A percentile compares a stretch with the other conserved stretches of the same genome.
These are phyloP conservation scores for Holocentrus rufus DNA, from an alignment of 2,797 vertebrate species.

Conservation along the genomic window DNA sequence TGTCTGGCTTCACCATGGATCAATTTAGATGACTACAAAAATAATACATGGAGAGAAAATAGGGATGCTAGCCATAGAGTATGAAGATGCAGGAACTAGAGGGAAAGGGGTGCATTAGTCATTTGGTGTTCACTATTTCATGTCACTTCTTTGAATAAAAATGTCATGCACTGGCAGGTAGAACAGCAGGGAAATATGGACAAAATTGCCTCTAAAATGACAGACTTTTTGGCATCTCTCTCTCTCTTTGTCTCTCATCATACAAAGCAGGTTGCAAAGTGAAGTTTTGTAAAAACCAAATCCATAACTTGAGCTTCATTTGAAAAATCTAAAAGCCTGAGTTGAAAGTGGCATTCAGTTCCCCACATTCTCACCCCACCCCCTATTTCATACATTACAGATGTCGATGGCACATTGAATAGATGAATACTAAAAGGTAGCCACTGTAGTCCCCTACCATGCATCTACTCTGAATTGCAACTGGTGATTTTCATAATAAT, in stretches of 20 bases:
- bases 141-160: conserved; percentile 67
- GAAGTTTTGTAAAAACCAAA: background rate
- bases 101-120: conserved; percentile 63
- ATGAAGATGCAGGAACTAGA: conserved; percentile 27
- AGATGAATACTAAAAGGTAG: background rate
- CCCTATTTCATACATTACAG: background rate
- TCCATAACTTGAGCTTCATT: background rate
- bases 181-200: conserved; percentile 59
- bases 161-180: conserved; percentile 66
- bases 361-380: background rate
- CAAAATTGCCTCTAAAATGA: conserved; percentile 57
- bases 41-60: conserved; percentile 53
- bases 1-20: conserved; percentile 75
- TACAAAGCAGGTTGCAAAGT: conserved; percentile 11
- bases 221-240: conserved; percentile 16
- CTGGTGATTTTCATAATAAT: conserved; percentile 1
- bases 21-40: conserved; percentile 72
- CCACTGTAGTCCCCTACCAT: background rate
- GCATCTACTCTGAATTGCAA: conserved; percentile 17
- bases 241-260: conserved; percentile 16
- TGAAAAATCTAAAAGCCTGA: background rate
- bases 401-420: background rate
- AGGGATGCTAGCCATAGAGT: conserved; percentile 38
- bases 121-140: conserved; percentile 64
- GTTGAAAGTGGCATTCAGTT: background rate